A percentile compares a stretch with the other conserved stretches of the same genome.
Conservation (phyloP, 2,113 vertebrate species). For the Dromas ardeola region DNA sequence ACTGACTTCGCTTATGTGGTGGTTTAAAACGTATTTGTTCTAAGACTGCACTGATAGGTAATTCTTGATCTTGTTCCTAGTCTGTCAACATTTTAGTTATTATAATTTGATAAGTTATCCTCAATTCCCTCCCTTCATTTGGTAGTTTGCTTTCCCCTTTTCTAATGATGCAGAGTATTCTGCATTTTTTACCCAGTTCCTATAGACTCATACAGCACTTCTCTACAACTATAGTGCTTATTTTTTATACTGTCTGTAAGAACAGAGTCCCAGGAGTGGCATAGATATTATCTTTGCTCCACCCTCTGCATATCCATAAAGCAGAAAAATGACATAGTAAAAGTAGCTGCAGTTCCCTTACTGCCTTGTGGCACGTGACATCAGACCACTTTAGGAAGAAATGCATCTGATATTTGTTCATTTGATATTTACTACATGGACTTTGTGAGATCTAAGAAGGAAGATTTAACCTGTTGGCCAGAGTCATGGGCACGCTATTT, state of each 20-base stretch:
- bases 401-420: background rate
- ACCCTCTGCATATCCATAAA: no score
- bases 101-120: background rate
- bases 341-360: background rate
- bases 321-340: background rate
- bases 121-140: background rate
- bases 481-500: accelerated
- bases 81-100: background rate
- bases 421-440: background rate
- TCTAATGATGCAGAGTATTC: background rate
- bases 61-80: background rate
- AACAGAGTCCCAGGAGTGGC: background rate
- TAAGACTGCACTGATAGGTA: background rate
- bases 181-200: background rate
- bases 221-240: background rate
- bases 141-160: background rate
- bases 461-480: background rate
- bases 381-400: background rate
- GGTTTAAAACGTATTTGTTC: background rate
- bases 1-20: background rate
- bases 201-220: background rate
- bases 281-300: background rate
- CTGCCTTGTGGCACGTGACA: background rate
- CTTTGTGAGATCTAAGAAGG: background rate
- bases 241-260: background rate